phyloP scores from a whole-genome alignment of 1,140 invertebrate species.

The Megalopta genalis region DNA sequence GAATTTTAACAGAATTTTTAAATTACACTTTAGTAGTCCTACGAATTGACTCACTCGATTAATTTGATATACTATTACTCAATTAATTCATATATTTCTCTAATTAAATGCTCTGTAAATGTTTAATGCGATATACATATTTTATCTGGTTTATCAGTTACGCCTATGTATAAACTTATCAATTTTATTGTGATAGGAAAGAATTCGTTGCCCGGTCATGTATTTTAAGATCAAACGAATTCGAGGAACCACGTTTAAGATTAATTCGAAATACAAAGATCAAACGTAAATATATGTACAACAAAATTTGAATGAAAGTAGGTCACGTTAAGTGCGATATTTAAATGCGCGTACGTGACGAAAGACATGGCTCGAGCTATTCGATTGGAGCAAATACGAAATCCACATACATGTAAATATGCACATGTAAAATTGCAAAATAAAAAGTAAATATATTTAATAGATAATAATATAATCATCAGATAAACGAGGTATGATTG shows the following conservation, averaged over 20 bases:
- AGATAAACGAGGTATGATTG: not conserved
- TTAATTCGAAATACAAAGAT: constrained; percentile 9
- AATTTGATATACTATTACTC: too few species aligned
- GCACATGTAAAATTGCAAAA: not conserved
- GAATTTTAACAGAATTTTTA: too few species aligned
- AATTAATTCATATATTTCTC: not conserved
- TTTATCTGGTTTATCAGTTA: not conserved
- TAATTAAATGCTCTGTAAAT: not conserved
- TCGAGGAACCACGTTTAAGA: not conserved
- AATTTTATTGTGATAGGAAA: constrained; percentile 9
- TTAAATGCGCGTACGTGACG: constrained; percentile 48
- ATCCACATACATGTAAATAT: not conserved
- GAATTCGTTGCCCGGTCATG: not conserved
- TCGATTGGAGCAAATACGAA: not conserved
- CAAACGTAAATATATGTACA: constrained; percentile 15
- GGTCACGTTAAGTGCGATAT: constrained; percentile 9
- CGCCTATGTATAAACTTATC: constrained; percentile 32
- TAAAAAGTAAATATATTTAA: not conserved
- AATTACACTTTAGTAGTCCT: not conserved
- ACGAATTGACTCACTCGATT: not conserved
- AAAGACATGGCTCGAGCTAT: constrained; percentile 28
- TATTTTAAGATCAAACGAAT: not conserved
- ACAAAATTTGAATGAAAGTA: constrained; percentile 10
- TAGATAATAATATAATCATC: not conserved
- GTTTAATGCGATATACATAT: not conserved